These are phyloP conservation scores for Malurus leucopterus DNA, from an alignment of 2,797 vertebrate species.

Conservation along the genomic window DNA sequence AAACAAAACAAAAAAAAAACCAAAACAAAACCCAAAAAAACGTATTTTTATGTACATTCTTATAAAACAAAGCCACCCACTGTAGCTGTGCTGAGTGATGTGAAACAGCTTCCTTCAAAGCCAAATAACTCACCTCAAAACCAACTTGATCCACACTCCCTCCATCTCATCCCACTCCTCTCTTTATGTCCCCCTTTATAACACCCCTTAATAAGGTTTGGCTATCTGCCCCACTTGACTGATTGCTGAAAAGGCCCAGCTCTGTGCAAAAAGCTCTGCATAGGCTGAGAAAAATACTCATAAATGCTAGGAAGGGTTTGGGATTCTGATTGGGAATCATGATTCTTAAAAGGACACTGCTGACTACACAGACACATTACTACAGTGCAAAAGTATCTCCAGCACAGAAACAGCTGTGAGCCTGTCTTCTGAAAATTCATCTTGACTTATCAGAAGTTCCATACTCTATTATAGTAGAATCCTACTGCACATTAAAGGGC, in stretches of 20 bases:
- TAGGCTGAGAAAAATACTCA: background rate
- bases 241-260: background rate
- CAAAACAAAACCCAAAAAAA: too few species aligned
- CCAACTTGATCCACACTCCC: accelerated
- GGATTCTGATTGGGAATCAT: background rate
- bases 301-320: background rate
- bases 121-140: background rate
- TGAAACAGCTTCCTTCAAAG: background rate
- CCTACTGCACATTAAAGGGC: background rate
- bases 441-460: background rate
- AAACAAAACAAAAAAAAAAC: too few species aligned
- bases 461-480: background rate
- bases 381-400: background rate
- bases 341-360: background rate
- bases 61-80: background rate
- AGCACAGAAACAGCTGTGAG: background rate
- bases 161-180: accelerated
- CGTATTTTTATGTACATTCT: accelerated
- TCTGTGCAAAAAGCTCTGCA: background rate
- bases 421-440: background rate
- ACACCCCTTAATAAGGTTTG: background rate
- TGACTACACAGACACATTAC: background rate
- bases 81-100: accelerated
- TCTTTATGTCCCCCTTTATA: background rate
- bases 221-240: background rate